Evolutionary conservation across 1,140 invertebrate genomes (phyloP).

Genomic region (Pomacea maculata): DNA sequence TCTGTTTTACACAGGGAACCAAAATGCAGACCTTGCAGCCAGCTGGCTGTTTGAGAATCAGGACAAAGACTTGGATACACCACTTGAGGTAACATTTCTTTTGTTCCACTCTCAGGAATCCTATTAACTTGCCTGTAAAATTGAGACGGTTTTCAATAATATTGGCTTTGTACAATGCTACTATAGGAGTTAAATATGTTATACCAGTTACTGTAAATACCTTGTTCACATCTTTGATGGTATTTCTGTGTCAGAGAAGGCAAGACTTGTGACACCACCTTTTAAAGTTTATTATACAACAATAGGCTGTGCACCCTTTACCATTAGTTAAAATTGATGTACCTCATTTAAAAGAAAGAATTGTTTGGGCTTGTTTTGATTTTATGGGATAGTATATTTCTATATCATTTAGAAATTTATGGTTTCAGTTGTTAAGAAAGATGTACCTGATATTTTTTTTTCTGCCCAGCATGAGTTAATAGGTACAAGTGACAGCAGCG

Average conservation of each 20-base stretch:
- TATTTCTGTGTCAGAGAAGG: no score
- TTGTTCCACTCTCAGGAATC: neutral
- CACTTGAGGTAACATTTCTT: conserved; percentile 41
- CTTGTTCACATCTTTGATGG: no score
- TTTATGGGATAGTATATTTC: no score
- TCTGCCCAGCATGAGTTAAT: conserved; percentile 38
- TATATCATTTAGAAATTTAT: neutral
- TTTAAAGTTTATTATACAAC: no score
- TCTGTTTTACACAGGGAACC: conserved; percentile 70
- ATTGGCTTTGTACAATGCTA: neutral
- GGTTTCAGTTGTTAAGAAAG: neutral
- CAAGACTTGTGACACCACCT: no score
- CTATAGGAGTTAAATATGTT: neutral
- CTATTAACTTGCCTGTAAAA: neutral
- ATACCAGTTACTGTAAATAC: no score
- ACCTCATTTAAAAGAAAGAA: neutral
- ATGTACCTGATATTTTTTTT: no score
- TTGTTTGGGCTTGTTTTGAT: no score
- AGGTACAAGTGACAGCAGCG: conserved; percentile 44
- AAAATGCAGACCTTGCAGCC: conserved; percentile 69
- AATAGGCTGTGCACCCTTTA: no score
- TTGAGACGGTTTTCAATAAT: neutral
- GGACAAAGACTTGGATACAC: conserved; percentile 63
- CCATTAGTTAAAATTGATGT: no score
- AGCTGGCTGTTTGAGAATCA: conserved; percentile 70